Base-by-base conservation (phyloP, 2,888 invertebrate species). In the Dione vanillae region DNA sequence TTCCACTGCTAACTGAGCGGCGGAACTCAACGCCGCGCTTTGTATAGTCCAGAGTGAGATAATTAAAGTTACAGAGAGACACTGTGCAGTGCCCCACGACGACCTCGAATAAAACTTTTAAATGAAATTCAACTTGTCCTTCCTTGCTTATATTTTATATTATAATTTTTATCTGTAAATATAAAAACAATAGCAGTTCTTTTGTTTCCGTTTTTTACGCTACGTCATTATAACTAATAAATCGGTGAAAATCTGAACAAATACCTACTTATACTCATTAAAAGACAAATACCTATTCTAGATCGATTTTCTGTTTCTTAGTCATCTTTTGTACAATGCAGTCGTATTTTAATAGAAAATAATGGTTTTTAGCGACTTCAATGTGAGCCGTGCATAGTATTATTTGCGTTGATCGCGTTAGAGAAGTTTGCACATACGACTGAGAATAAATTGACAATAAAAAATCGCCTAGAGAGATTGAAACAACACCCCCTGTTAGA, bases 371-470 rank as follows among this genome's bases (percentile, higher is more conserved):
- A 90, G 91, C 75, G 77, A 16, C 77, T 72, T 0, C 77, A 83
- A 73, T 94, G 94, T 59, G 95, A 97, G 82, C 95, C 97, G 16
- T 95, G 96, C 80, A 95, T 98, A 69, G 96, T 97, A 67, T 91
- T 98, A 68, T 97, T 97, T 90, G 97, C 98, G 41, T 88, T 98
- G 74, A 96, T 98, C 81, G 98, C 98, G 27, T 88, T 98, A 80
- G 98, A 98, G 87, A 98, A 98, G 85, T 98, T 98, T 89, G 97
- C 98, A 71, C 97, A 97, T 89, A 98, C 98, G 72, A 97, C 97
- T 85, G 97, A 97, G 86, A 98, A 98, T 88, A 98, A 97, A 90
- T 86, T 95, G 75, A 96, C 95, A 1, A 97, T 98, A 73, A 95
- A 95, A 79, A 94, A 94, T 79, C 93, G 95, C 71, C 89, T 98